Conservation (phyloP, 2,888 invertebrate species). For the Eristalis pertinax region DNA sequence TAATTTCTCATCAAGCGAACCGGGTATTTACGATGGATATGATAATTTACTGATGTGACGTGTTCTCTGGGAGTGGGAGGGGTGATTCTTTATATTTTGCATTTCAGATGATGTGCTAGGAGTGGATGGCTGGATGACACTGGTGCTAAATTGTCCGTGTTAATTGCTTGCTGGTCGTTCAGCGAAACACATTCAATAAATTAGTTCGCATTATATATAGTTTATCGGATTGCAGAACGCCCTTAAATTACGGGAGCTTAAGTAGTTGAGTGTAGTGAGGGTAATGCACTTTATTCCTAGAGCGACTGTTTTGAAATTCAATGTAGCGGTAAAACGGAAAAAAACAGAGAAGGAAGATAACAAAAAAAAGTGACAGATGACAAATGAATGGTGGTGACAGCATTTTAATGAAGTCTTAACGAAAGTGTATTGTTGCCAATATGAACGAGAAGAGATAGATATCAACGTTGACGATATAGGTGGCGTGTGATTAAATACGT, state of each 20-base stretch:
- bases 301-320: background rate
- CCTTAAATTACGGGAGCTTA: background rate
- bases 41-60: conserved; percentile 32
- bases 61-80: background rate
- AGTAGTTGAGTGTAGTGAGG: background rate
- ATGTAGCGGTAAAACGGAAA: no score
- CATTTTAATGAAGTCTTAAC: no score
- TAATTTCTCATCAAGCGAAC: conserved; percentile 62
- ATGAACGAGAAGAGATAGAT: no score
- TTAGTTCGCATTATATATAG: background rate
- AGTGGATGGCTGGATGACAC: background rate
- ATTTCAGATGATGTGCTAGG: conserved; percentile 24
- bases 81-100: background rate
- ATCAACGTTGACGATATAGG: no score
- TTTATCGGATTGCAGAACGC: background rate
- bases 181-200: background rate
- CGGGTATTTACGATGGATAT: conserved; percentile 53
- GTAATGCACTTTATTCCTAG: background rate
- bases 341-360: no score
- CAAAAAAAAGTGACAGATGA: no score
- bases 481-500: no score
- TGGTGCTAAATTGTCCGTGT: conserved; percentile 1
- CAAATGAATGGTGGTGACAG: no score
- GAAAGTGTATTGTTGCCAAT: no score
- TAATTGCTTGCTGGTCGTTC: background rate